phyloP scores from a whole-genome alignment of 2,888 invertebrate species.

The Leptogaster cylindrica region DNA sequence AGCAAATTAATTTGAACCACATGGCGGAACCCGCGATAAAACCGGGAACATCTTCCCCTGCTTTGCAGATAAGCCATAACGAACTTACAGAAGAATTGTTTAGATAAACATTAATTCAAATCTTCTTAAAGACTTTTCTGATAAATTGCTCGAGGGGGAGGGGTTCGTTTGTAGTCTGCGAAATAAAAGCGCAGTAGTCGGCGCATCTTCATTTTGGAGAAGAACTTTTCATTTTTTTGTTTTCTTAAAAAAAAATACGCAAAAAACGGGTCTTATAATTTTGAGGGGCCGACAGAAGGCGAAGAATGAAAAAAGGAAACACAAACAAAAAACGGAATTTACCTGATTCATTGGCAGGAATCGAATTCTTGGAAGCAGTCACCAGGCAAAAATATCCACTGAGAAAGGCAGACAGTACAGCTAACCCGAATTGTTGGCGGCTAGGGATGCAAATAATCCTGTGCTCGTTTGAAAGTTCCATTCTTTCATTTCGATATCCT shows the following conservation, averaged over 20 bases:
- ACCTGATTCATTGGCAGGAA: conserved; percentile 28
- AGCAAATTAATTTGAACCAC: too few species aligned
- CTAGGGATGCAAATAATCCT: conserved; percentile 7
- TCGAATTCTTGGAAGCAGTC: conserved; percentile 32
- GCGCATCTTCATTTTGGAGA: conserved; percentile 26
- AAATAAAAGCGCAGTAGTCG: conserved; percentile 21
- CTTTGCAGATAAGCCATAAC: background rate
- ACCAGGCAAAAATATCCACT: conserved; percentile 28
- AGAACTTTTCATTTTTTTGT: conserved; percentile 16
- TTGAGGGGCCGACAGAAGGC: conserved; percentile 21
- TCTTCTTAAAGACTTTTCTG: conserved; percentile 17
- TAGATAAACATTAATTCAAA: conserved; percentile 28
- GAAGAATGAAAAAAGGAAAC: background rate
- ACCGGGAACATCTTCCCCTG: conserved; percentile 6
- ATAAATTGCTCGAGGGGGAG: background rate
- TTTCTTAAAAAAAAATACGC: background rate
- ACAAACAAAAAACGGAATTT: background rate
- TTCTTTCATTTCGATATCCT: conserved; percentile 38
- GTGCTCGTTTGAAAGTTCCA: conserved; percentile 21
- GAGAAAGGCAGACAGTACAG: background rate
- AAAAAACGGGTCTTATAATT: conserved; percentile 28
- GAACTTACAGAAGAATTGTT: background rate
- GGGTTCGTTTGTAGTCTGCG: conserved; percentile 12
- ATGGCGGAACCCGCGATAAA: too few species aligned
- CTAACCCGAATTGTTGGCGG: conserved; percentile 25